These are phyloP conservation scores for Galerucella nymphaeae DNA, from an alignment of 2,888 invertebrate genomes.

Conservation along the genomic window DNA sequence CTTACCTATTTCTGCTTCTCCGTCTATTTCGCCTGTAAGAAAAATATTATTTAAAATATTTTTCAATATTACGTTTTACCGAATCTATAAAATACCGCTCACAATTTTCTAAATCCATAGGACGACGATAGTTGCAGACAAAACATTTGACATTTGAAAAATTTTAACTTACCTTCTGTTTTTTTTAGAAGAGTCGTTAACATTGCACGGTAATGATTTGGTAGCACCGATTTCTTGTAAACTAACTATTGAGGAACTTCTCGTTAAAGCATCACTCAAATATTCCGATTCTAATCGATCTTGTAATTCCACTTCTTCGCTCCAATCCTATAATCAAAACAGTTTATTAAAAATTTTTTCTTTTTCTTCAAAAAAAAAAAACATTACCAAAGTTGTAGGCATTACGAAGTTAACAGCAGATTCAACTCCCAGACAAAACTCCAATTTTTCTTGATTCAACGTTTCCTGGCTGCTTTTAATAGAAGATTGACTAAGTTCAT, in stretches of 20 bases:
- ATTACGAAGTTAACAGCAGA: constrained; percentile 42
- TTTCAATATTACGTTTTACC: neutral
- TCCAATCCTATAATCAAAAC: constrained; percentile 67
- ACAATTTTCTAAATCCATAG: too few relatives aligned
- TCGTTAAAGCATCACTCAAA: constrained; percentile 65
- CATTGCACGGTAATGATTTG: constrained; percentile 54
- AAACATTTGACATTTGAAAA: too few relatives aligned
- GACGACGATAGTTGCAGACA: too few relatives aligned
- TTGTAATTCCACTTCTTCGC: constrained; percentile 70
- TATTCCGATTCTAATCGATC: constrained; percentile 66
- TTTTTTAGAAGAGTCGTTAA: constrained; percentile 50
- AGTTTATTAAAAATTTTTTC: neutral
- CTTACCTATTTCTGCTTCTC: constrained; percentile 54
- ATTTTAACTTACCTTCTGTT: constrained; percentile 49
- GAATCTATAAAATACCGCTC: neutral
- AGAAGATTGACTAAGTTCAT: constrained; percentile 10
- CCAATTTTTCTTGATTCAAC: constrained; percentile 51
- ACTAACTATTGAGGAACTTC: constrained; percentile 69
- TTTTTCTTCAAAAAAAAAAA: neutral
- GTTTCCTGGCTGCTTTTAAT: constrained; percentile 37
- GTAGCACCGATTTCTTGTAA: constrained; percentile 60
- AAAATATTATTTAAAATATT: constrained; percentile 25
- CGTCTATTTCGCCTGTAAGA: constrained; percentile 52
- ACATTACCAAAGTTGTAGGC: constrained; percentile 29
- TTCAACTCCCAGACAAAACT: constrained; percentile 53